Evolutionary conservation across 2,113 vertebrate genomes (phyloP).

Genomic region (Nibea coibor): DNA sequence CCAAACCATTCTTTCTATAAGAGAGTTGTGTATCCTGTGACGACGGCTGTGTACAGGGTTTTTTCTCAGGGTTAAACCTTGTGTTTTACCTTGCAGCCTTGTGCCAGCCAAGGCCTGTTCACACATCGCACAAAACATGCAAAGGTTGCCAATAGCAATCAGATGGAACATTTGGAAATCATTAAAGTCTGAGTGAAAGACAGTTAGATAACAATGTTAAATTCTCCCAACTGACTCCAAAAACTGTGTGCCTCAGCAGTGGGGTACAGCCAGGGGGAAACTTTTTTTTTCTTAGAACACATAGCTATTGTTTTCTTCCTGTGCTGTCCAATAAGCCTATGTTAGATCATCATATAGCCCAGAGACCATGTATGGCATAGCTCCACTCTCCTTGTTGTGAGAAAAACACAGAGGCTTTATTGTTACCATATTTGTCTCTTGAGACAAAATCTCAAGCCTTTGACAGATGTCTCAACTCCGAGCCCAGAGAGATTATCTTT

Average conservation of each 20-base stretch:
- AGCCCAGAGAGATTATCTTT: conserved; percentile 32
- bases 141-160: conserved; percentile 65
- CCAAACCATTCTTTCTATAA: conserved; percentile 62
- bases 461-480: conserved; percentile 56
- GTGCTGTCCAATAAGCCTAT: conserved; percentile 32
- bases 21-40: conserved; percentile 29
- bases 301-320: conserved; percentile 68
- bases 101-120: conserved; percentile 54
- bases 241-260: conserved; percentile 50
- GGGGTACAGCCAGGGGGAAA: conserved; percentile 53
- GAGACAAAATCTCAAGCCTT: conserved; percentile 35
- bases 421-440: conserved; percentile 60
- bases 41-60: conserved; percentile 19
- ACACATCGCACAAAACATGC: conserved; percentile 52
- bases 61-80: conserved; percentile 49
- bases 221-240: conserved; percentile 52
- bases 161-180: conserved; percentile 80
- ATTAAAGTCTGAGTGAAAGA: conserved; percentile 72
- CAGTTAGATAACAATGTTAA: conserved; percentile 65
- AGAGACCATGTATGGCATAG: conserved; percentile 51
- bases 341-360: conserved; percentile 45
- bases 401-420: conserved; percentile 58
- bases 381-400: conserved; percentile 42
- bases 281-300: conserved; percentile 42
- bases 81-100: conserved; percentile 36